Conservation (phyloP, 2,888 invertebrate species). For the Anaspis maculata region DNA sequence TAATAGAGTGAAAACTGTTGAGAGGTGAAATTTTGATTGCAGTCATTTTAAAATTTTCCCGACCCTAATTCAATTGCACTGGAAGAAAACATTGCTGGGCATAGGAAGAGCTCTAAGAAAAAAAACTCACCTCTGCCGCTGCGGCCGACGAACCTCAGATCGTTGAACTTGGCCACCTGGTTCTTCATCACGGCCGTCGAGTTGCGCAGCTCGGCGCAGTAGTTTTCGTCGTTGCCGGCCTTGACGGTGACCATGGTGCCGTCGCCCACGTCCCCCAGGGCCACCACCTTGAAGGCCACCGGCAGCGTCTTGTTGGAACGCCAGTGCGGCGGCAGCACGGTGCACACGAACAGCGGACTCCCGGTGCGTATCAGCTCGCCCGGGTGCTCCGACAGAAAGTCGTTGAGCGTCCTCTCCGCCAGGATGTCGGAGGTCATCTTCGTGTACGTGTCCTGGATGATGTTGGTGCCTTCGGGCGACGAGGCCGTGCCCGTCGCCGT, state of each 20-base stretch:
- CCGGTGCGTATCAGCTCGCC: constrained; percentile 91
- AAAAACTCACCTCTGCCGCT: constrained; percentile 88
- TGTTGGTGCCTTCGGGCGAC: constrained; percentile 58
- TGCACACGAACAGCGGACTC: constrained; percentile 88
- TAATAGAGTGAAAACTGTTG: too few relatives aligned
- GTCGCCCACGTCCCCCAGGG: constrained; percentile 86
- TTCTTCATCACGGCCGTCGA: constrained; percentile 93
- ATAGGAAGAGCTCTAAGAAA: too few relatives aligned
- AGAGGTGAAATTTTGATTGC: too few relatives aligned
- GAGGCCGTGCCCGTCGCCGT: constrained; percentile 53
- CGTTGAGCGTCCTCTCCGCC: constrained; percentile 76
- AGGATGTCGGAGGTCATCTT: constrained; percentile 71
- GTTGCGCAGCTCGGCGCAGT: constrained; percentile 88
- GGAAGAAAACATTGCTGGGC: too few relatives aligned
- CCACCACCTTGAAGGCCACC: constrained; percentile 89
- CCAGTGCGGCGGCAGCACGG: constrained; percentile 92
- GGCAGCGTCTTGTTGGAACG: constrained; percentile 95
- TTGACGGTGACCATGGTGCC: constrained; percentile 89
- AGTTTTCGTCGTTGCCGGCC: constrained; percentile 97
- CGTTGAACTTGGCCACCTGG: constrained; percentile 96
- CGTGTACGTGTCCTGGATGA: constrained; percentile 74
- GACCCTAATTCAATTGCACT: too few relatives aligned
- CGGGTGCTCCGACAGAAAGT: constrained; percentile 81
- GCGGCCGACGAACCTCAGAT: constrained; percentile 92
- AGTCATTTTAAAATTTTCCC: too few relatives aligned